These are phyloP conservation scores for Portunus trituberculatus DNA, from an alignment of 1,140 invertebrate genomes.

Conservation along the genomic window DNA sequence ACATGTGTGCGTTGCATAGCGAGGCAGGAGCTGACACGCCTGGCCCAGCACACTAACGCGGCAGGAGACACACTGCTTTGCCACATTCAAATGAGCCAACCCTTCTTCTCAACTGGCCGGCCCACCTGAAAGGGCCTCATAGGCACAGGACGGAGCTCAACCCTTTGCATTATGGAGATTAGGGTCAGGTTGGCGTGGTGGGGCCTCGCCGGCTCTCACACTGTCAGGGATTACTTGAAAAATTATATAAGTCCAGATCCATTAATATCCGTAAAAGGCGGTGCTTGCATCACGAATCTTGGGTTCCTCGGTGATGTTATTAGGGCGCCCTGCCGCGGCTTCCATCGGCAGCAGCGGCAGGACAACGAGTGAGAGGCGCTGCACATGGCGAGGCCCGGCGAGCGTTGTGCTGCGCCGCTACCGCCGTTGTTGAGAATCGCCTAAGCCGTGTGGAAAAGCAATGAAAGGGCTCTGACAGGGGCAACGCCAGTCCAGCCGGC, in stretches of 20 bases:
- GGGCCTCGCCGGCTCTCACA: constrained; percentile 39
- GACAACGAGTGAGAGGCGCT: background rate
- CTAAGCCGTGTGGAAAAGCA: constrained; percentile 64
- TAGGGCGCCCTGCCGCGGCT: background rate
- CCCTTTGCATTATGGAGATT: constrained; percentile 48
- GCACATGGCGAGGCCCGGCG: background rate
- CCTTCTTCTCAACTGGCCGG: constrained; percentile 60
- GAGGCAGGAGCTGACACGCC: background rate
- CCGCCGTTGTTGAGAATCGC: constrained; percentile 56
- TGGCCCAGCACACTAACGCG: background rate
- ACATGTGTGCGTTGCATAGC: background rate
- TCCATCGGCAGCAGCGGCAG: background rate
- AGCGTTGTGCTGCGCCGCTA: background rate
- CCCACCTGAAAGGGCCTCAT: constrained; percentile 60
- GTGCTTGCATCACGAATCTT: background rate
- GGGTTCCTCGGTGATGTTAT: background rate
- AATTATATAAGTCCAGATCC: constrained; percentile 49
- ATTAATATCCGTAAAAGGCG: background rate
- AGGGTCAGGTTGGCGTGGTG: constrained; percentile 44
- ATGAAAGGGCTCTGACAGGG: constrained; percentile 52
- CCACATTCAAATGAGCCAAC: constrained; percentile 71
- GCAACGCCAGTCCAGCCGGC: constrained; percentile 46
- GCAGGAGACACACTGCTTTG: constrained; percentile 44
- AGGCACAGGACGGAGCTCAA: constrained; percentile 35
- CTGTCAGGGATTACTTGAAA: constrained; percentile 66